A percentile compares a stretch with the other conserved stretches of the same genome.
These are phyloP conservation scores for Lagodon rhomboides DNA, from an alignment of 2,797 vertebrate species.

Conservation along the genomic window DNA sequence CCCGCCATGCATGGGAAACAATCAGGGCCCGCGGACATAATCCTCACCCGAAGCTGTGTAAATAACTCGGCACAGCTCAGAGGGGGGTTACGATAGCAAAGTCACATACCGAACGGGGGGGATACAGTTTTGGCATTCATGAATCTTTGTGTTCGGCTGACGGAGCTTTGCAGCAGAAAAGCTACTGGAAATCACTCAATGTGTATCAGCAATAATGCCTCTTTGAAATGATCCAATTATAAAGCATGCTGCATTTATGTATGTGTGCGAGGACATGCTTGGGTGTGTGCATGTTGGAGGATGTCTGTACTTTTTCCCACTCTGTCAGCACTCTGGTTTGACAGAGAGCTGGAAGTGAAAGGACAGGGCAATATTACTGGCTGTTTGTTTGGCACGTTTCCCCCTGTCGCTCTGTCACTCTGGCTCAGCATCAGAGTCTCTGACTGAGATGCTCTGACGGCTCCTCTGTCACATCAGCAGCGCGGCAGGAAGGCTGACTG, in stretches of 20 bases:
- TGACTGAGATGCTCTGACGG: constrained; percentile 69
- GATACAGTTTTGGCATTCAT: constrained; percentile 56
- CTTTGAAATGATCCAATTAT: constrained; percentile 59
- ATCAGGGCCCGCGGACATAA: constrained; percentile 68
- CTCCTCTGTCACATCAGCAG: constrained; percentile 69
- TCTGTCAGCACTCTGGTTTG: constrained; percentile 70
- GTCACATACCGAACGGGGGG: constrained; percentile 55
- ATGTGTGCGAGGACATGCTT: constrained; percentile 1
- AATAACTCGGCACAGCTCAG: constrained; percentile 62
- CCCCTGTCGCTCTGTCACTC: constrained; percentile 75
- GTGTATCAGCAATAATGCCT: constrained; percentile 50
- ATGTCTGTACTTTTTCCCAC: constrained; percentile 54
- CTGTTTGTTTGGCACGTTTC: constrained; percentile 75
- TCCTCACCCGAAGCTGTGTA: constrained; percentile 73
- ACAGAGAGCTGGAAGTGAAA: constrained; percentile 72
- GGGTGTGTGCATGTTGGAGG: constrained; percentile 32
- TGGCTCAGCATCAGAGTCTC: constrained; percentile 70
- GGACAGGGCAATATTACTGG: constrained; percentile 76
- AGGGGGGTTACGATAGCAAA: constrained; percentile 48
- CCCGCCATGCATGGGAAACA: constrained; percentile 78
- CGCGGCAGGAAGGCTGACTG: constrained; percentile 60
- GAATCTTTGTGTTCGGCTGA: constrained; percentile 29
- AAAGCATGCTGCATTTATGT: constrained; percentile 49
- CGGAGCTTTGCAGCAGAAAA: constrained; percentile 43
- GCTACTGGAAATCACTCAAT: constrained; percentile 43